Evolutionary conservation across 2,888 invertebrate genomes (phyloP).

Genomic region (Eurytoma adleriae): DNA sequence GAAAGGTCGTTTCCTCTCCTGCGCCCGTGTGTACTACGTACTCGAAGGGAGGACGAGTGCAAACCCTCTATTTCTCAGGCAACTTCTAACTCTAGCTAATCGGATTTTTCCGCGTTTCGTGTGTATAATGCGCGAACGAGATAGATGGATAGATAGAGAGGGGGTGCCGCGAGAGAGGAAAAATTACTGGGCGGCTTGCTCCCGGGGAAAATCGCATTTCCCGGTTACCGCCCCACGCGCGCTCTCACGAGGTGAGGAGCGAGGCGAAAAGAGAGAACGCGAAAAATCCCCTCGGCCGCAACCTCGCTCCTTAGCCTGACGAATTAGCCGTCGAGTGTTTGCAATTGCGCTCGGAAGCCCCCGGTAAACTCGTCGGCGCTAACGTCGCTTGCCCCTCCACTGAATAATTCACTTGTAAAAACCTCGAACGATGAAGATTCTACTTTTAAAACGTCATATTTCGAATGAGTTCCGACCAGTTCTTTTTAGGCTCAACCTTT

Average conservation of each 20-base stretch:
- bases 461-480: slow-evolving; percentile 16
- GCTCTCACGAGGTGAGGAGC: slow-evolving; percentile 27
- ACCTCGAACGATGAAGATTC: slow-evolving; percentile 42
- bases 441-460: slow-evolving; percentile 44
- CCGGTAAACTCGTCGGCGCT: slow-evolving; percentile 8
- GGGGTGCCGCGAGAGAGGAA: slow-evolving; percentile 1
- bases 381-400: neutral
- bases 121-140: neutral
- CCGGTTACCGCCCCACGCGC: slow-evolving; percentile 30
- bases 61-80: slow-evolving; percentile 37
- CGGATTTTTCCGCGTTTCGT: slow-evolving; percentile 41
- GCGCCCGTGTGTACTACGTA: slow-evolving; percentile 12
- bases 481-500: too few relatives aligned
- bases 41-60: slow-evolving; percentile 1
- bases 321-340: slow-evolving; percentile 49
- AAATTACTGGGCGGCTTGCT: slow-evolving; percentile 42
- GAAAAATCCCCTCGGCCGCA: slow-evolving; percentile 37
- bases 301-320: slow-evolving; percentile 32
- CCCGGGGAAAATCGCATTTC: slow-evolving; percentile 47
- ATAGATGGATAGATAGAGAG: neutral
- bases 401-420: slow-evolving; percentile 52
- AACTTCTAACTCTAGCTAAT: slow-evolving; percentile 47
- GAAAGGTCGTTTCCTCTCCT: slow-evolving; percentile 29
- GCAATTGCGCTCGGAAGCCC: slow-evolving; percentile 25
- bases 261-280: slow-evolving; percentile 40